Evolutionary conservation across 2,888 invertebrate genomes (phyloP), one percentile per base, ranked within the genome.

Genomic region (Scaptomyza parva): DNA sequence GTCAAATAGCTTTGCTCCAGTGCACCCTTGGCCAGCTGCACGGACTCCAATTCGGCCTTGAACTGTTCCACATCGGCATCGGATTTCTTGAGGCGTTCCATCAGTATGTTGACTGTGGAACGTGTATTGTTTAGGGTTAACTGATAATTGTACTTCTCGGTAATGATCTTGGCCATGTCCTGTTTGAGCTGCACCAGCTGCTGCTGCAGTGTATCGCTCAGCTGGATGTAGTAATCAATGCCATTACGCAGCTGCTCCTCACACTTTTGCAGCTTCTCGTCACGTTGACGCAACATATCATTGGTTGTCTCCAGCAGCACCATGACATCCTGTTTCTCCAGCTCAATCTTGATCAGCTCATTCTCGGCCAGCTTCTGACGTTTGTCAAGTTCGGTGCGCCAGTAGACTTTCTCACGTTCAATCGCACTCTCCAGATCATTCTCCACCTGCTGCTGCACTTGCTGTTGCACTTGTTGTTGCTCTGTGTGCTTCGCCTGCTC

Each of bases 291-390:
- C 44, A 92, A 70, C 90, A 91, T 90, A 44, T 92, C 92, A 47
- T 92, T 91, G 18, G 92, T 91, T 62, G 86, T 91, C 77, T 91
- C 91, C 18, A 92, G 86, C 53, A 92, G 65, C 5, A 88, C 86
- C 89, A 92, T 90, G 0, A 92, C 89, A 59, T 91, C 90, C 71
- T 93, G 93, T 64, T 93, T 93, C 77, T 93, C 93, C 22, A 93
- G 66, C 80, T 93, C 93, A 68, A 92, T 91, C 70, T 93, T 92
- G 44, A 93, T 93, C 6, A 93, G 91, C 72, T 91, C 93, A 57
- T 93, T 93, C 84, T 93, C 93, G 55, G 93, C 93, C 70, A 93
- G 92, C 60, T 92, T 92, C 84, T 93, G 93, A 28, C 93, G 93
- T 78, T 93, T 93, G 72, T 93, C 93, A 60, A 93, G 86, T 79